Base-by-base conservation (phyloP, 2,113 vertebrate genomes). In the Gorsachius goisagi region DNA sequence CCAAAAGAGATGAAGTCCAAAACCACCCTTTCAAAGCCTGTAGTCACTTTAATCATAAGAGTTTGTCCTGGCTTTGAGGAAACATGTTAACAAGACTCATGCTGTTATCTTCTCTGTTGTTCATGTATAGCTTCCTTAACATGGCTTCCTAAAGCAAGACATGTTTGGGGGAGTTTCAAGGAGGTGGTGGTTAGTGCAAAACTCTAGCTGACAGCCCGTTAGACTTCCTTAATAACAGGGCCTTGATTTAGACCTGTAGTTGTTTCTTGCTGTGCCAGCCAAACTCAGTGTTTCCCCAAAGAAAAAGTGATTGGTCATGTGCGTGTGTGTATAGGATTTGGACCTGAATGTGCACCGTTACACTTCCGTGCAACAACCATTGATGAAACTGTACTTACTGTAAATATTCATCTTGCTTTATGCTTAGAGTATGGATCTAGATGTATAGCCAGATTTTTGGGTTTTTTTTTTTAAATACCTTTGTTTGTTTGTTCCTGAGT, bases 261-360 rank as follows among this genome's bases (percentile, higher is more conserved):
- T 78, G 14, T 49, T 53, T 45, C n/a, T 44, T 68, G 20, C 56
- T 55, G 16, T 74, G 56, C 52, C 77, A 30, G 35, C 39, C 52
- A 62, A 21, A 64, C 26, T 55, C 17, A 20, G 7, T 28, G 11
- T 58, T 94, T 62, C 50, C 15, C 10, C 3, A 5, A 0, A 66
- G 60, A 24, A 77, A 53, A 79, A 49, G 18, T 2, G 3, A 7
- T 16, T 33, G 52, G 9, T 53, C 0, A 0, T 11, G 20, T 35
- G 45, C 60, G 28, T 15, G 28, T 41, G 39, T 19, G 2, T 19
- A 1, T 14, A 64, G 68, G 26, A 19, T 47, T 64, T 86, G 50
- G 53, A 67, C 32, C n/a, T 60, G 52, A n/a, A 18, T 23, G 9
- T 47, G 44, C 15, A 10, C 37, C 53, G 26, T n/a, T 67, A 67